Conservation (phyloP, 2,797 vertebrate genomes). For the Chelonia mydas region DNA sequence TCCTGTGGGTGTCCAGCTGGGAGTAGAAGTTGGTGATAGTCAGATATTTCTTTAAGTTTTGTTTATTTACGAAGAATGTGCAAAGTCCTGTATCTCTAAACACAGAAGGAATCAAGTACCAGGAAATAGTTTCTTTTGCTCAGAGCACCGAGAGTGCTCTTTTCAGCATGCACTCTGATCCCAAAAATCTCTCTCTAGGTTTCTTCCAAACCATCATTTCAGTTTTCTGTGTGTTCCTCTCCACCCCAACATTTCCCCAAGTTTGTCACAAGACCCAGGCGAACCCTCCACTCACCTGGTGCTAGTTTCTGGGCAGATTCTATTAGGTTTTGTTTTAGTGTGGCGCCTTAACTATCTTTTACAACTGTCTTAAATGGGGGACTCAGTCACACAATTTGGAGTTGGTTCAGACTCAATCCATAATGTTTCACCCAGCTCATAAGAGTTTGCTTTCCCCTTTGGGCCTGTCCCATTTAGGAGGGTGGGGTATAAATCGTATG, state of each 20-base stretch:
- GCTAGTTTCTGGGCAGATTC: not conserved
- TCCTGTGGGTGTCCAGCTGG: not conserved
- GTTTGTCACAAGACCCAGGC: not conserved
- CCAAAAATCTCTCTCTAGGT: not conserved
- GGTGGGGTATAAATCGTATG: no score
- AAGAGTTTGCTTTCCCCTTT: not conserved
- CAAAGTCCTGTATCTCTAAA: not conserved
- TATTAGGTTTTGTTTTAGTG: not conserved
- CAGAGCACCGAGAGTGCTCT: not conserved
- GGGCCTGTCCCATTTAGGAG: not conserved
- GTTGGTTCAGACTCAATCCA: not conserved
- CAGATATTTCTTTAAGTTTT: not conserved
- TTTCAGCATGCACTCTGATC: not conserved
- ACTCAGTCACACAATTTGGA: not conserved
- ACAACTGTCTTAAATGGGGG: not conserved
- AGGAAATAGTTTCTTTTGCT: not conserved
- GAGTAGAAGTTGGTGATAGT: not conserved
- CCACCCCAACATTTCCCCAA: not conserved
- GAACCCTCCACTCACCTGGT: not conserved
- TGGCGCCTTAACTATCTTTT: not conserved
- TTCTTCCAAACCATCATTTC: not conserved
- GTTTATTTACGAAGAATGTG: not conserved
- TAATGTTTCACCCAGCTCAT: not conserved
- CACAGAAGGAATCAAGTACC: not conserved
- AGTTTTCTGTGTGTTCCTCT: not conserved